phyloP scores from a whole-genome alignment of 2,888 invertebrate genomes.

The Odontomyia ornata region DNA sequence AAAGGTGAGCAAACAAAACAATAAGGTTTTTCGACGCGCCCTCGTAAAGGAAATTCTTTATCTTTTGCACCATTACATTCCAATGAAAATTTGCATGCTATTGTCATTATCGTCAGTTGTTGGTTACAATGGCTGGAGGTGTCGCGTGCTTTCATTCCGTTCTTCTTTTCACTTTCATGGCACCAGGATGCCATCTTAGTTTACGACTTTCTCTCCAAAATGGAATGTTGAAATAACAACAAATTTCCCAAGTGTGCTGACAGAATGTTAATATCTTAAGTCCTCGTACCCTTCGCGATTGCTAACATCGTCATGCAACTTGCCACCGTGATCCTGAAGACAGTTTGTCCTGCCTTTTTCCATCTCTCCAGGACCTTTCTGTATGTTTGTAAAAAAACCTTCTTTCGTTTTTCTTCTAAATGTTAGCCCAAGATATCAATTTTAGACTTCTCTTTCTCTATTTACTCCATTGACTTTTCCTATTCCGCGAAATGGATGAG shows the following conservation, averaged over 20 bases:
- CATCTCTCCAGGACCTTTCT: no score
- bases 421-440: no score
- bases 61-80: conserved; percentile 20
- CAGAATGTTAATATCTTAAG: conserved; percentile 40
- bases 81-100: conserved; percentile 6
- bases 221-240: conserved; percentile 18
- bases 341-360: no score
- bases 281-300: not conserved
- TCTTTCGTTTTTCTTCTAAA: no score
- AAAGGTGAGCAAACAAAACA: conserved; percentile 11
- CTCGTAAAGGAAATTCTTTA: conserved; percentile 9
- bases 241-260: conserved; percentile 20
- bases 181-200: not conserved
- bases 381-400: no score
- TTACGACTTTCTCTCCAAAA: conserved; percentile 8
- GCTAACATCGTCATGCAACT: no score
- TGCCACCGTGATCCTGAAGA: no score
- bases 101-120: not conserved
- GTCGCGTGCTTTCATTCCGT: not conserved
- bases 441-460: no score
- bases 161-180: not conserved
- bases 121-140: not conserved
- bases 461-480: no score
- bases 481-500: no score
- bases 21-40: not conserved